Conservation (phyloP, 53 echinoderm and acorn worm genomes). For the Stichopus horrens region DNA sequence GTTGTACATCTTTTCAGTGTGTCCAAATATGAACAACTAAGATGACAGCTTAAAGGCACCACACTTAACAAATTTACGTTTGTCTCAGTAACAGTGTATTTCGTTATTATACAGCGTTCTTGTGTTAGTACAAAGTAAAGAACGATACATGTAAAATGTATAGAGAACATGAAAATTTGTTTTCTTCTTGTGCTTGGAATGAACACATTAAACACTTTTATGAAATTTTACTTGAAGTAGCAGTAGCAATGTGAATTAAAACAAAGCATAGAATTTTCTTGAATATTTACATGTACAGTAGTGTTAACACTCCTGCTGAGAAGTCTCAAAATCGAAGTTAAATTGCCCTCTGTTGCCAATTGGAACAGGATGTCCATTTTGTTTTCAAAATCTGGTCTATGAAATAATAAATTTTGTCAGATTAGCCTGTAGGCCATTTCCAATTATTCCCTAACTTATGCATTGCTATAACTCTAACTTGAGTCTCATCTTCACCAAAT, state of each 20-base stretch:
- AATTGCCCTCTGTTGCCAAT: conserved; percentile 26
- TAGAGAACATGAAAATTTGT: too few relatives aligned
- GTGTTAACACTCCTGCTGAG: neutral
- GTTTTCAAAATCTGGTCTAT: conserved; percentile 9
- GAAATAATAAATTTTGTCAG: neutral
- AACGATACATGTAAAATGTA: too few relatives aligned
- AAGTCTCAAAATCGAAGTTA: neutral
- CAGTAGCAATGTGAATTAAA: neutral
- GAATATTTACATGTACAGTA: too few relatives aligned
- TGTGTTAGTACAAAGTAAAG: too few relatives aligned
- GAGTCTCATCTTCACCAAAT: conserved; percentile 19
- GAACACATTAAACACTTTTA: too few relatives aligned
- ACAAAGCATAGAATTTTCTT: neutral
- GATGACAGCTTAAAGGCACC: neutral
- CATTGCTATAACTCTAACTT: conserved; percentile 9
- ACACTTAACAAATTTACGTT: too few relatives aligned
- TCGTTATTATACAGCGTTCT: too few relatives aligned
- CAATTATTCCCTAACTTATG: conserved; percentile 9
- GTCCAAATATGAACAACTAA: neutral
- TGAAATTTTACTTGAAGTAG: too few relatives aligned
- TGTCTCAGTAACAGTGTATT: too few relatives aligned
- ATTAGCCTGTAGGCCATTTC: conserved; percentile 14
- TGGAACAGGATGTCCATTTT: conserved; percentile 22
- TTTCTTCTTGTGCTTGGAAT: too few relatives aligned
- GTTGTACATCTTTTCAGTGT: neutral